phyloP scores from a whole-genome alignment of 2,888 invertebrate genomes.

The Julus scandinavius region DNA sequence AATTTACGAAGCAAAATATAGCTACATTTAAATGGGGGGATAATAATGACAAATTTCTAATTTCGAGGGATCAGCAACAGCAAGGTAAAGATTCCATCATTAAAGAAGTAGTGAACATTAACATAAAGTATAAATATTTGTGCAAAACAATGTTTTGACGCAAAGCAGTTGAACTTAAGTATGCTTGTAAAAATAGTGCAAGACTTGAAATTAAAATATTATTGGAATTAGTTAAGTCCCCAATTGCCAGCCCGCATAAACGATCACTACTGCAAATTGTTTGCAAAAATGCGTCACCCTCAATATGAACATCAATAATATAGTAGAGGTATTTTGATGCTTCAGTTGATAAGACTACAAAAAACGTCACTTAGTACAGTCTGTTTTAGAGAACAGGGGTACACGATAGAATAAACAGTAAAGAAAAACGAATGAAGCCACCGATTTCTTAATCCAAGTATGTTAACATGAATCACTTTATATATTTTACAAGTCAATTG shows the following conservation, averaged over 20 bases:
- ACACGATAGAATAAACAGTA: conserved; percentile 4
- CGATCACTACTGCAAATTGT: background rate
- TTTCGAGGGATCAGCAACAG: background rate
- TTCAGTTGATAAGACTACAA: background rate
- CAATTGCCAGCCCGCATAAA: background rate
- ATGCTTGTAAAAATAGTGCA: background rate
- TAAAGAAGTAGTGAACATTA: background rate
- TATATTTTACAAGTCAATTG: conserved; percentile 31
- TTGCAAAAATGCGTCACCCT: background rate
- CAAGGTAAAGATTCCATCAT: background rate
- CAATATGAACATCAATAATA: conserved; percentile 35
- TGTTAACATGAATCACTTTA: conserved; percentile 9
- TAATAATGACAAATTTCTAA: background rate
- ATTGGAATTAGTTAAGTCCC: background rate
- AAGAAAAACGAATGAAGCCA: conserved; percentile 24
- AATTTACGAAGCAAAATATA: conserved; percentile 32
- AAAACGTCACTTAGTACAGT: background rate
- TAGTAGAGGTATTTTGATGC: background rate
- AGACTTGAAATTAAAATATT: background rate
- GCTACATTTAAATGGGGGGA: background rate
- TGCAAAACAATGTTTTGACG: background rate
- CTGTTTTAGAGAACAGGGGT: background rate
- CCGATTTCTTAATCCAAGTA: conserved; percentile 23
- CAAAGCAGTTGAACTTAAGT: background rate
- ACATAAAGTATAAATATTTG: conserved; percentile 34